phyloP scores from a whole-genome alignment of 2,113 vertebrate genomes.

The Phaethon lepturus region DNA sequence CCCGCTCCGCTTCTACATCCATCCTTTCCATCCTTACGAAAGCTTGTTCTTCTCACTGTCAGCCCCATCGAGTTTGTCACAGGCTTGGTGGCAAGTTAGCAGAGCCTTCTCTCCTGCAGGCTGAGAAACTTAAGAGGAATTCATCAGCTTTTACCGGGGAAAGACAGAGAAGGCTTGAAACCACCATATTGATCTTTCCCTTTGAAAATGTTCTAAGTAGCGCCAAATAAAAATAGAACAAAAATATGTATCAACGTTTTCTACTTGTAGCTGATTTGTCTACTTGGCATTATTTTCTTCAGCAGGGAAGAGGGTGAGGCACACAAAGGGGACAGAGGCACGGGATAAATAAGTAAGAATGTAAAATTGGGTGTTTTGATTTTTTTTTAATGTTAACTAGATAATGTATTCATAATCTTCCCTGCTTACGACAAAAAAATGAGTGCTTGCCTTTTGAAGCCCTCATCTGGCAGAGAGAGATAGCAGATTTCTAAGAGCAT shows the following conservation, averaged over 20 bases:
- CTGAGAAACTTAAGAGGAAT: neutral
- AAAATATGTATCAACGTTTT: conserved; percentile 8
- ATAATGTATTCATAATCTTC: conserved; percentile 75
- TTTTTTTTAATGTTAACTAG: conserved; percentile 71
- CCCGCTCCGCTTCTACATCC: neutral
- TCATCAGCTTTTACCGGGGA: neutral
- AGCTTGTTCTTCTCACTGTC: neutral
- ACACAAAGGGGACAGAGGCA: conserved; percentile 37
- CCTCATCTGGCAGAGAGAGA: conserved; percentile 75
- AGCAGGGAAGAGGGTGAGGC: conserved; percentile 10
- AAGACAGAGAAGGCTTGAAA: conserved; percentile 18
- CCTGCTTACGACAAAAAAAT: conserved; percentile 63
- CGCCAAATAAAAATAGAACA: conserved; percentile 41
- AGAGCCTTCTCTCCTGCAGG: neutral
- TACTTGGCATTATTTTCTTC: conserved; percentile 56
- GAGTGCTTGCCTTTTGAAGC: conserved; percentile 73
- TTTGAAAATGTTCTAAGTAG: conserved; percentile 21
- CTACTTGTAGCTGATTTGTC: conserved; percentile 50
- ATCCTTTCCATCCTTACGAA: neutral
- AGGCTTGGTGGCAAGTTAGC: neutral
- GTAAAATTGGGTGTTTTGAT: conserved; percentile 71
- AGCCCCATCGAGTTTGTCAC: neutral
- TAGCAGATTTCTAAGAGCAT: conserved; percentile 77
- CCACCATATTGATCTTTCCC: conserved; percentile 22
- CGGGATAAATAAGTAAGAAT: conserved; percentile 58